These are phyloP conservation scores for Stenopsyche tienmushanensis DNA, from an alignment of 1,140 invertebrate genomes.

Conservation along the genomic window DNA sequence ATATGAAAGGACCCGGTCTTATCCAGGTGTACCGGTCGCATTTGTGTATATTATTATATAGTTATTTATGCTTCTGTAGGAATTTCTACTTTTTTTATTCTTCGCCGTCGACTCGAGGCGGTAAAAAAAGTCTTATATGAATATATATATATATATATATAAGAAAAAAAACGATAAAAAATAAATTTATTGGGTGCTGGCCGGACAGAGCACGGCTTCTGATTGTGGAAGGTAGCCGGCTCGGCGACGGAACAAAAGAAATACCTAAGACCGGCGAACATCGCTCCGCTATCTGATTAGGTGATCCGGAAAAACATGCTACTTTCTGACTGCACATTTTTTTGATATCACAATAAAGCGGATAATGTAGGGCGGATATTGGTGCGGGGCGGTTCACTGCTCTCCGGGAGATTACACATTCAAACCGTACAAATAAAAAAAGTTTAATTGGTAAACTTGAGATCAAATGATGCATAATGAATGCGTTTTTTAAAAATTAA, in stretches of 20 bases:
- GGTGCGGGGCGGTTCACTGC: not conserved
- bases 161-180: conserved; percentile 21
- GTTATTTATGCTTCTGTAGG: conserved; percentile 30
- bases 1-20: conserved; percentile 20
- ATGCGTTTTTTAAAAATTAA: too few species aligned
- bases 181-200: conserved; percentile 30
- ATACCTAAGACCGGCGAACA: conserved; percentile 15
- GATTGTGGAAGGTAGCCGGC: conserved; percentile 27
- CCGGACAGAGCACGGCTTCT: conserved; percentile 30
- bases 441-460: too few species aligned
- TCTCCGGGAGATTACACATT: too few species aligned
- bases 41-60: conserved; percentile 26
- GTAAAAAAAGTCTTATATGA: conserved; percentile 23
- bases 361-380: not conserved
- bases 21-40: conserved; percentile 22
- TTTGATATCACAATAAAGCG: not conserved
- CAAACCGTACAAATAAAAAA: too few species aligned
- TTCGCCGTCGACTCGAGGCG: conserved; percentile 13
- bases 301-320: conserved; percentile 19
- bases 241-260: conserved; percentile 27
- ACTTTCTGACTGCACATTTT: not conserved
- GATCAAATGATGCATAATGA: too few species aligned
- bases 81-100: conserved; percentile 29
- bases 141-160: not conserved
- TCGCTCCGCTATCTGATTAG: too few species aligned